Base-by-base conservation (phyloP, 2,113 vertebrate species). In the Vicugna pacos region DNA sequence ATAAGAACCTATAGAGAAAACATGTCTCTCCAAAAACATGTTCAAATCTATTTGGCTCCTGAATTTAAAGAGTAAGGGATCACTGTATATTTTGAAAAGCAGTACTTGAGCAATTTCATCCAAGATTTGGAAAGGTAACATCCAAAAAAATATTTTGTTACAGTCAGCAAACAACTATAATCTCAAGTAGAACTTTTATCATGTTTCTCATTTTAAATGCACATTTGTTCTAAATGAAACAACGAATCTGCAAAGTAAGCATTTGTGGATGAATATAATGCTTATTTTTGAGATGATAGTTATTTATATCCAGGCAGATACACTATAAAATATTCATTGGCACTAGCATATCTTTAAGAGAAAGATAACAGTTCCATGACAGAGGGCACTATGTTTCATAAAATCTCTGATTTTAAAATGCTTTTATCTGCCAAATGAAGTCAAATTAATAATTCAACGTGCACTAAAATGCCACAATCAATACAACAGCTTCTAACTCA, bases 361-460 rank as follows among this genome's bases (percentile, higher is more conserved):
- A 95, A 64, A 97, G 91, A 52, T 38, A 95, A 84, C 8, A 96
- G 32, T 48, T 93, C 65, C 76, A 80, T 89, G 54, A 96, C 84
- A 97, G 12, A 54, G 52, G 54, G 4, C 46, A 95, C 11, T 2
- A 46, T 20, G 26, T 96, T 97, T 96, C 86, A 65, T 65, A 97
- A 92, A 15, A 96, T 62, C 96, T 96, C 62, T 26, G 50, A 97
- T 92, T 97, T 96, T 58, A 97, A 98, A 96, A 56, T 81, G 42
- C 89, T 95, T 93, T 86, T 89, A 88, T n/a, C 73, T 96, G 38
- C 52, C 92, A 98, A 98, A 98, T 93, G 48, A 97, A 97, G 94
- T 24, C 35, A 95, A 97, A 98, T 98, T 96, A 98, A 87, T 98
- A 98, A 98, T 98, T 98, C 82, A 98, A 28, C 62, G 75, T 90